Evolutionary conservation across 2,113 vertebrate genomes (phyloP), one percentile per base, ranked within the genome.

Genomic region (Pangasianodon hypophthalmus): DNA sequence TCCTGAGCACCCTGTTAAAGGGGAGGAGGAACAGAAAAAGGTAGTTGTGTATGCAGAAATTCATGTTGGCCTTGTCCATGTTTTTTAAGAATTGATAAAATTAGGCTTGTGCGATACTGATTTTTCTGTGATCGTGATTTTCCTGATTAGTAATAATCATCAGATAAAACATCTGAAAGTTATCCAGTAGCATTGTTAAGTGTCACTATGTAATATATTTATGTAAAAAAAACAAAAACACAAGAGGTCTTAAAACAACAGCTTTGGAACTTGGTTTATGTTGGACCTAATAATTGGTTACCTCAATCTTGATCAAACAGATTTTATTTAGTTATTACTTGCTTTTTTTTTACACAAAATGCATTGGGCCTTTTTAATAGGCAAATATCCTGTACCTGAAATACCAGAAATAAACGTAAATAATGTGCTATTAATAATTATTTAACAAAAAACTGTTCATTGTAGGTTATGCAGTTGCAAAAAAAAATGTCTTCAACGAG

Each of bases 11-110:
- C 67, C 89, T 32, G 87, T 67, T 24, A 89, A 88, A 90, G 87
- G 92, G 54, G 93, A 91, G 60, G 94, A 94, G 46, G 92, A 93
- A 85, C 92, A 93, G 90, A 88, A 54, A 89, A 93, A 95, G 94
- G 95, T 95, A 91, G 91, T 88, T 56, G 44, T 54, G 24, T 81
- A 48, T 52, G 5, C 14, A 16, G 16, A 62, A 64, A 26, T 8
- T 52, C 2, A 6, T 32, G 19, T 64, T 52, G 16, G 8, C 24
- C 16, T 44, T 52, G 1, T 21, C 24, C 8, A 37, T 19, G 37
- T 84, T 84, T 26, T 82, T n/a, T 41, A 73, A 73, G 18, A 2
- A 73, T 56, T 44, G 56, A 64, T 26, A 16, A 37, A 1, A 41
- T 19, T 41, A 71, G 85, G 58, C 37, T 88, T 48, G 50, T 88